Evolutionary conservation across 2,888 invertebrate species (phyloP).

Genomic region (Dexiosoma caninum): DNA sequence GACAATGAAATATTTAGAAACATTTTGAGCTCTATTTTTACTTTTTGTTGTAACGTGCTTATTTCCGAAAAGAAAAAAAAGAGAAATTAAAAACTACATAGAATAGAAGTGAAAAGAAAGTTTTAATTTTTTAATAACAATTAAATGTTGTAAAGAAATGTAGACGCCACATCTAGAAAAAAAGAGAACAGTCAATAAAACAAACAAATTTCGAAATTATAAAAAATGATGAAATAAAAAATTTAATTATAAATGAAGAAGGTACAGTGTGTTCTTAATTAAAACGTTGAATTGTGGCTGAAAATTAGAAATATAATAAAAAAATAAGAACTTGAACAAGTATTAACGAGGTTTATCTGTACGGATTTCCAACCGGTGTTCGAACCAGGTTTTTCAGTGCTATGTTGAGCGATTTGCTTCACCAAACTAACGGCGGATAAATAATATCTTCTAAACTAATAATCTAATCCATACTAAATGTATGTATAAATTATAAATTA

Average conservation of each 20-base stretch:
- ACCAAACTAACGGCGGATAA: no score
- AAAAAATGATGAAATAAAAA: neutral
- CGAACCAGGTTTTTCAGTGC: no score
- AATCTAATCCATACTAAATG: no score
- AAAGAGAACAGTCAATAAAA: neutral
- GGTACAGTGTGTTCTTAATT: neutral
- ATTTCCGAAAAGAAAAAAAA: neutral
- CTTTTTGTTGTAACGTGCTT: neutral
- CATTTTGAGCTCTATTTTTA: neutral
- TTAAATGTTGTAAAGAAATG: conserved; percentile 23
- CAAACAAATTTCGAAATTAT: neutral
- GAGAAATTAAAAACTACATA: neutral
- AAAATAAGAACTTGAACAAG: neutral
- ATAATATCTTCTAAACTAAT: no score
- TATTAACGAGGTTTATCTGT: no score
- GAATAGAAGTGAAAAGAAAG: neutral
- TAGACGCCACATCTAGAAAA: conserved; percentile 19
- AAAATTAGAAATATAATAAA: neutral
- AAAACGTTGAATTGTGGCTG: neutral
- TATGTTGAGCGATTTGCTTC: no score
- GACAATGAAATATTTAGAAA: conserved; percentile 13
- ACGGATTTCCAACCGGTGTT: no score
- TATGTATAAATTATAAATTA: no score
- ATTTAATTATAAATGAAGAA: neutral
- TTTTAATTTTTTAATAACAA: conserved; percentile 43